phyloP scores from a whole-genome alignment of 2,113 vertebrate species.

The Burhinus oedicnemus region DNA sequence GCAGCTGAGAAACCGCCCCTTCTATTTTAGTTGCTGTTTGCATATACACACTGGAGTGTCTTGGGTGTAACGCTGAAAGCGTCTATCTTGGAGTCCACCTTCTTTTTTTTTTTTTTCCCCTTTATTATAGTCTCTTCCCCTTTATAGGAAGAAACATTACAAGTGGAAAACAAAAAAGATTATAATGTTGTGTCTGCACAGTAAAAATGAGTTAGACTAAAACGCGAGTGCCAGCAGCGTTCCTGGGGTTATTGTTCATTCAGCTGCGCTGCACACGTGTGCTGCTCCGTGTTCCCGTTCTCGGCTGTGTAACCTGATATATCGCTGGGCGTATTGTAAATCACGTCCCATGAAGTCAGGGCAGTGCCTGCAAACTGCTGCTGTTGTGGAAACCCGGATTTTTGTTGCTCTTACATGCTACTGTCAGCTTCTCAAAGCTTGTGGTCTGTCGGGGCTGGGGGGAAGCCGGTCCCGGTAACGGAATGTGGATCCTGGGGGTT shows the following conservation, averaged over 20 bases:
- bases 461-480: not conserved
- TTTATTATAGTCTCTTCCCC: no score
- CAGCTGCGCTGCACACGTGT: not conserved
- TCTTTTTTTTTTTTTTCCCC: no score
- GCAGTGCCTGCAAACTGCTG: not conserved
- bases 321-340: accelerated
- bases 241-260: not conserved
- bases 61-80: accelerated
- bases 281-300: not conserved
- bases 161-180: not conserved
- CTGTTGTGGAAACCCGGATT: accelerated
- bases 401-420: not conserved
- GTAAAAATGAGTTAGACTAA: accelerated
- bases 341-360: accelerated
- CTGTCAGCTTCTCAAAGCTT: accelerated
- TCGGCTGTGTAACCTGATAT: accelerated
- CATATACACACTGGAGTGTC: accelerated
- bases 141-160: not conserved
- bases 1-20: not conserved
- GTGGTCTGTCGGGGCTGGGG: not conserved
- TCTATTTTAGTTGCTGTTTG: not conserved
- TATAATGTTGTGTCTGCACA: not conserved
- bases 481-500: not conserved
- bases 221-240: accelerated
- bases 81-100: not conserved